phyloP scores from a whole-genome alignment of 2,888 invertebrate species.

The Actias luna region DNA sequence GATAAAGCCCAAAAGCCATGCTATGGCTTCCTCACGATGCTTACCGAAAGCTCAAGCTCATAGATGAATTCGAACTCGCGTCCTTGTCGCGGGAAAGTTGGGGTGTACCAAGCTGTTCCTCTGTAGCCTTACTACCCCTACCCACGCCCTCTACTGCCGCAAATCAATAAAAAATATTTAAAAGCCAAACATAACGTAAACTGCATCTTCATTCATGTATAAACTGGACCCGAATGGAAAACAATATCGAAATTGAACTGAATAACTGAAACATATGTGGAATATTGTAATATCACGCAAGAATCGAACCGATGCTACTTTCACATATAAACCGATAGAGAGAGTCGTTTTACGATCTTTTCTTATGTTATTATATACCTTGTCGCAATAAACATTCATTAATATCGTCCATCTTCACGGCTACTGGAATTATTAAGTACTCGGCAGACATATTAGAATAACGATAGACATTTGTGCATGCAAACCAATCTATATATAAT shows the following conservation, averaged over 20 bases:
- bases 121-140: too few species aligned
- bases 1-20: too few species aligned
- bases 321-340: slow-evolving; percentile 11
- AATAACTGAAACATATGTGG: not conserved
- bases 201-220: not conserved
- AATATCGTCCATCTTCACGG: not conserved
- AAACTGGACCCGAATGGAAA: not conserved
- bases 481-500: too few species aligned
- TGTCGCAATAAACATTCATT: slow-evolving; percentile 5
- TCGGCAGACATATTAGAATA: not conserved
- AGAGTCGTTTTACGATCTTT: slow-evolving; percentile 7
- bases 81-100: too few species aligned
- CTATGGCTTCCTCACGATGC: too few species aligned
- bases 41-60: too few species aligned
- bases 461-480: not conserved
- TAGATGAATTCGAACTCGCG: too few species aligned
- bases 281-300: slow-evolving; percentile 14
- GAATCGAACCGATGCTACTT: slow-evolving; percentile 5
- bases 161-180: too few species aligned
- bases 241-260: not conserved
- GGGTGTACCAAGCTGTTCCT: too few species aligned
- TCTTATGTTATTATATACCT: not conserved
- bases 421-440: not conserved
- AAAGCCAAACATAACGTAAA: not conserved
- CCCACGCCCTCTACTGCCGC: too few species aligned